A percentile compares a stretch with the other conserved stretches of the same genome.
These are phyloP conservation scores for Anolis apletophallus DNA, from an alignment of 2,797 vertebrate genomes.

Conservation along the genomic window DNA sequence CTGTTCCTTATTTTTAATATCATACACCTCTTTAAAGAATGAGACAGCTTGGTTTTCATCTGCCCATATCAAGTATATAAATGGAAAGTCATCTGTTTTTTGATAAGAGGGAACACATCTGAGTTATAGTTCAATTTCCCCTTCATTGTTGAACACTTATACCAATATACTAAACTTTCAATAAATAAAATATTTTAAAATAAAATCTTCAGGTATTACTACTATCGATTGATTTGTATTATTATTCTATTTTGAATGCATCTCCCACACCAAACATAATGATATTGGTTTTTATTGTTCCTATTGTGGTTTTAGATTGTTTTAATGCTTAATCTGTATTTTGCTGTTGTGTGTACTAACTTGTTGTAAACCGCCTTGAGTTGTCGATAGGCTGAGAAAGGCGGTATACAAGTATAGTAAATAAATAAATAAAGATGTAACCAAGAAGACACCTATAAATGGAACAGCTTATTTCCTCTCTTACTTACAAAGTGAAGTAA, in stretches of 20 bases:
- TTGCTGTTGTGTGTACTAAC: too few relatives aligned
- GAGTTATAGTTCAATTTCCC: background rate
- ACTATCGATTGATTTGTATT: slow-evolving; percentile 34
- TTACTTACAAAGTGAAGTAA: background rate
- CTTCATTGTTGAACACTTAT: background rate
- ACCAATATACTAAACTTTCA: background rate
- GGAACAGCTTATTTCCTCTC: background rate
- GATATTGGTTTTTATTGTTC: too few relatives aligned
- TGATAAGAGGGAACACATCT: background rate
- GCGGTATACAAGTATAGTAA: too few relatives aligned
- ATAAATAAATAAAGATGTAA: background rate
- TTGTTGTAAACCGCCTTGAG: too few relatives aligned
- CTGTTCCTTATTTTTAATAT: too few relatives aligned
- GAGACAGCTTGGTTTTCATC: background rate
- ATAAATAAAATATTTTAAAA: background rate
- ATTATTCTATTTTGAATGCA: too few relatives aligned
- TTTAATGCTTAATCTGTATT: too few relatives aligned
- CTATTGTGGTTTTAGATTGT: too few relatives aligned
- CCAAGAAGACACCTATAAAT: slow-evolving; percentile 22
- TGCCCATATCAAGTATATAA: background rate
- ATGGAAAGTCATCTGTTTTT: background rate
- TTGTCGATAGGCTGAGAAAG: too few relatives aligned
- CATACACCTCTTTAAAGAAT: background rate
- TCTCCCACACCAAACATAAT: background rate
- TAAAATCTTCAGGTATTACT: background rate